Evolutionary conservation across 2,888 invertebrate genomes (phyloP).

Genomic region (Xestoiulus laeticollis): DNA sequence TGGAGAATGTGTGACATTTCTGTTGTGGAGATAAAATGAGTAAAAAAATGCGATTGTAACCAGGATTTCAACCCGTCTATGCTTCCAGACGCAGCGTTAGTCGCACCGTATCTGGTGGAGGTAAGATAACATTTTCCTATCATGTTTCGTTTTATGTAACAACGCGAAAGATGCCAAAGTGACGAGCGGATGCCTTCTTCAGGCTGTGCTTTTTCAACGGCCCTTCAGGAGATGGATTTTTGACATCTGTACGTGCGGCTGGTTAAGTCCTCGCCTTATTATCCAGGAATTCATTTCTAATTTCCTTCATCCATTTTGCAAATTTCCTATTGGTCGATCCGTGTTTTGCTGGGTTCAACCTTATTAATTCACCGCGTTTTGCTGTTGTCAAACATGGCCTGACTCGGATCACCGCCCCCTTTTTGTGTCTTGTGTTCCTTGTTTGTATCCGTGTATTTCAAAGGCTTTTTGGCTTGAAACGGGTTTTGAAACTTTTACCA

Average conservation of each 20-base stretch:
- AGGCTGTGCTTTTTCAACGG: not conserved
- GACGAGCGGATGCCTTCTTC: not conserved
- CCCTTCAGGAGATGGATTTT: not conserved
- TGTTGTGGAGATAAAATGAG: slow-evolving; percentile 12
- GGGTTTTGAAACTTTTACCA: too few species aligned
- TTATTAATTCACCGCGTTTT: not conserved
- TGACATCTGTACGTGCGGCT: not conserved
- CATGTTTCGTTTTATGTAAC: not conserved
- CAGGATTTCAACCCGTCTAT: not conserved
- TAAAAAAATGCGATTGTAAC: not conserved
- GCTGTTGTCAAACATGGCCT: not conserved
- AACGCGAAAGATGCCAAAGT: not conserved
- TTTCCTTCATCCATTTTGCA: not conserved
- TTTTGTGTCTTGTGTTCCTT: not conserved
- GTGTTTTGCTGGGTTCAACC: not conserved
- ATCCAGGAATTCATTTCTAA: not conserved
- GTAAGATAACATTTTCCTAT: slow-evolving; percentile 1
- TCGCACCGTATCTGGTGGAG: not conserved
- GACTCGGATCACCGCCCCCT: not conserved
- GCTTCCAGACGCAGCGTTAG: not conserved
- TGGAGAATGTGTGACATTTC: not conserved
- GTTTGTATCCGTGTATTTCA: not conserved
- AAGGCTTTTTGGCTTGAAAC: not conserved
- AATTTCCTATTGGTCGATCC: not conserved
- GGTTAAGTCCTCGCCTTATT: not conserved